A percentile compares a stretch with the other conserved stretches of the same genome.
phyloP scores from a whole-genome alignment of 2,797 vertebrate species.

The Prunella strophiata region DNA sequence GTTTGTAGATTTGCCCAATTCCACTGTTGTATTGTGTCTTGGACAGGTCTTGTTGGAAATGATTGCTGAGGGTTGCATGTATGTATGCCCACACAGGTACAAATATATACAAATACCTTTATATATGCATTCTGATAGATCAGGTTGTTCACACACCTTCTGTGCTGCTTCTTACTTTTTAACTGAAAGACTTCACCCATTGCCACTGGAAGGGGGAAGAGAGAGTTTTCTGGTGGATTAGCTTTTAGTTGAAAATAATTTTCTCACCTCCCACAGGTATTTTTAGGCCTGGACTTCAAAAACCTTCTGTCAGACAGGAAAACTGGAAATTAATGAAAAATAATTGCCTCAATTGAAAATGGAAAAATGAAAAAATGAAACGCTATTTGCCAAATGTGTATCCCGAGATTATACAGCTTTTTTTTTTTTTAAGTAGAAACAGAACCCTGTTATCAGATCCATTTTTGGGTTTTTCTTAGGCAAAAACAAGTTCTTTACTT shows the following conservation, averaged over 20 bases:
- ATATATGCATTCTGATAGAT: neutral
- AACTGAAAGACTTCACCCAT: neutral
- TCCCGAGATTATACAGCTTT: neutral
- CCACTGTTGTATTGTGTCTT: neutral
- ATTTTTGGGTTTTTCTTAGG: neutral
- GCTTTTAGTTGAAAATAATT: neutral
- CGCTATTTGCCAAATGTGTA: neutral
- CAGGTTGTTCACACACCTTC: neutral
- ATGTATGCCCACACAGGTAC: neutral
- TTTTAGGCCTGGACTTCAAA: conserved; percentile 9
- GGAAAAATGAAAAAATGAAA: neutral
- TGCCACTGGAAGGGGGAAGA: neutral
- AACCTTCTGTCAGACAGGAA: neutral
- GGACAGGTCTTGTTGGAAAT: neutral
- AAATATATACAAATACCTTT: neutral
- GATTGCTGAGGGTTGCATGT: neutral
- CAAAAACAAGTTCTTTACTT: neutral
- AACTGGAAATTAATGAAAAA: neutral
- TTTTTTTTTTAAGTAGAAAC: neutral
- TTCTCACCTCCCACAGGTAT: neutral
- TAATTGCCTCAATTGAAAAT: neutral
- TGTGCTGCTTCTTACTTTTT: neutral
- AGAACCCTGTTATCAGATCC: neutral
- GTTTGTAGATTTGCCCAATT: neutral
- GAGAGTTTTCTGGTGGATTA: neutral